Evolutionary conservation across 1,140 invertebrate species (phyloP).

Genomic region (Triops cancriformis): DNA sequence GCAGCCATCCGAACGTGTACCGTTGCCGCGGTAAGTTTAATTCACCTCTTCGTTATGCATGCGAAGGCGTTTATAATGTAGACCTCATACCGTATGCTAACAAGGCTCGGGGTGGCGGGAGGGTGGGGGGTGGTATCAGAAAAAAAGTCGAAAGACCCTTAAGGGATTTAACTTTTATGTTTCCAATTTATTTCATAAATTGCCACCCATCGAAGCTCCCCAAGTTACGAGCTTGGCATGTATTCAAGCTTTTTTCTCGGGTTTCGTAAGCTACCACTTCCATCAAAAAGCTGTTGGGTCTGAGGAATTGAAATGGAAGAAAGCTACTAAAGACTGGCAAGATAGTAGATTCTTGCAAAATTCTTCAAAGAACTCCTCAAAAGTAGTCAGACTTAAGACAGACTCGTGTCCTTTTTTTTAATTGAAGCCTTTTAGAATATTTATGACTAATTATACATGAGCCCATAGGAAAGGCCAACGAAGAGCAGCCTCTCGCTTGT

Average conservation of each 20-base stretch:
- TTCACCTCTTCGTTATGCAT: neutral
- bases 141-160: neutral
- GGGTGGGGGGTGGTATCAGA: neutral
- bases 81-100: neutral
- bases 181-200: neutral
- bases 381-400: neutral
- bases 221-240: neutral
- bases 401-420: neutral
- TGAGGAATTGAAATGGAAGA: neutral
- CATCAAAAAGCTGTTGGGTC: conserved; percentile 2
- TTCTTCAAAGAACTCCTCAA: neutral
- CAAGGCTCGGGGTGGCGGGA: neutral
- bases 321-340: neutral
- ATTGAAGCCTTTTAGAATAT: conserved; percentile 5
- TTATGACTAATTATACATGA: neutral
- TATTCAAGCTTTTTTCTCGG: neutral
- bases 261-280: neutral
- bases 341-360: neutral
- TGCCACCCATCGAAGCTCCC: neutral
- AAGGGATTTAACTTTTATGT: conserved; percentile 4
- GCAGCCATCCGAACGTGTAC: neutral
- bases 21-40: conserved; percentile 2
- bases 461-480: neutral
- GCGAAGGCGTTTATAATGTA: neutral
- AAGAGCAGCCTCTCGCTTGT: neutral